Base-by-base conservation (phyloP, 2,113 vertebrate genomes). In the Cebus imitator region DNA sequence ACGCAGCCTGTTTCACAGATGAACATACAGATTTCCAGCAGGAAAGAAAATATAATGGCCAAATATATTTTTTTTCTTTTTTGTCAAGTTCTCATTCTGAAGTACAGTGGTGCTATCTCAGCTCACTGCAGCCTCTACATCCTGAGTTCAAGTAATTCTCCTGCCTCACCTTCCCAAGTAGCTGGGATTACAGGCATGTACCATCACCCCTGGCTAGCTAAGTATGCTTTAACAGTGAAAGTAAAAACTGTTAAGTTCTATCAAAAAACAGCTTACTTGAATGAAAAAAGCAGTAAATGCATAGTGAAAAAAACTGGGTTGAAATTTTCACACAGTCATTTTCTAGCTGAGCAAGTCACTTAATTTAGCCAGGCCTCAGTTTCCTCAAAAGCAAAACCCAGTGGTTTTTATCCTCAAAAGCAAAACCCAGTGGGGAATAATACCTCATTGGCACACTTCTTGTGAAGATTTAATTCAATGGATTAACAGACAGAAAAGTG, bases 391-490 rank as follows among this genome's bases (percentile, higher is more conserved):
- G 48, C 2, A 87, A 95, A 96, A 90, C 5, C 80, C 21, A 58
- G 12, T 58, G 90, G 76, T 40, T 40, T 40, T 40, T 97, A 94
- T 97, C 58, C 84, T 85, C 4, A 40, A 87, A 78, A 48, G 48
- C 2, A 87, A 95, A 96, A 90, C 5, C 80, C 21, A 58, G 12
- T 58, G 90, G 80, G 79, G 52, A 85, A 81, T 64, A 72, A 55
- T 23, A 8, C 21, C 17, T 73, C 37, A 11, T 76, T 66, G 68
- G 48, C 45, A 35, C 23, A 50, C 50, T 43, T 89, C 25, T 61
- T 91, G 25, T 72, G 40, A 87, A 83, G 30, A 92, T 52, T 87
- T 66, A 94, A 90, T 95, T 92, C 92, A 94, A 87, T 92, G 8
- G 35, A 18, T 76, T 87, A 85, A 95, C 45, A 94, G 18, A 61